Base-by-base conservation (phyloP, 2,797 vertebrate species). In the Valencia hispanica region DNA sequence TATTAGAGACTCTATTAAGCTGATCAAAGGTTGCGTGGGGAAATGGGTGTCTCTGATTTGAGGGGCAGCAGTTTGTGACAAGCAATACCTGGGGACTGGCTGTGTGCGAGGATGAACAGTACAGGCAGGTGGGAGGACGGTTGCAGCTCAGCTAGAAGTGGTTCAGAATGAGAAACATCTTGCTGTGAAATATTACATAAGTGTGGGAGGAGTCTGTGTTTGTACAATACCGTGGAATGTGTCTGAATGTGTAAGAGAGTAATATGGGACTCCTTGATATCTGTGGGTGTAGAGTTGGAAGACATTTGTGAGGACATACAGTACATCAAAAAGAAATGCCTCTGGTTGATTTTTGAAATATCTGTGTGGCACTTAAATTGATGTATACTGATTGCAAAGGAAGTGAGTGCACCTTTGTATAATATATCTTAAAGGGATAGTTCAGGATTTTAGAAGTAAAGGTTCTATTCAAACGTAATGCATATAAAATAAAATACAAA, bases 31-130 rank as follows among this genome's bases (percentile, higher is more conserved):
- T 74, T 72, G 75, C 82, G 84, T 22, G 6, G 68, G 78, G 80
- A 79, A 79, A 70, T 3, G 71, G 66, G 88, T 93, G 92, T 92
- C 82, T 85, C 78, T 90, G 92, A 92, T 81, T 83, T 75, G 86
- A 51, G 50, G 68, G 71, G 72, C 69, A 68, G 74, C 55, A 77
- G 50, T 85, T 59, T 89, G 84, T 88, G 91, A 90, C 91, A 89
- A 86, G 74, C 77, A 22, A 84, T 74, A 87, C 82, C 70, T 18
- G 32, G 79, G 17, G 10, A 53, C 53, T 22, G 59, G 18, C 53
- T 22, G 50, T 61, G 74, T 79, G 73, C 83, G 88, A 90, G 76
- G 89, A 89, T 80, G 90, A 88, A 87, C 88, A 89, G 91, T 84
- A 77, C 78, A 48, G 32, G 55, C 76, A 82, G 83, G 92, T 90